Base-by-base conservation (phyloP, 2,888 invertebrate genomes). In the Alsophila aescularia region DNA sequence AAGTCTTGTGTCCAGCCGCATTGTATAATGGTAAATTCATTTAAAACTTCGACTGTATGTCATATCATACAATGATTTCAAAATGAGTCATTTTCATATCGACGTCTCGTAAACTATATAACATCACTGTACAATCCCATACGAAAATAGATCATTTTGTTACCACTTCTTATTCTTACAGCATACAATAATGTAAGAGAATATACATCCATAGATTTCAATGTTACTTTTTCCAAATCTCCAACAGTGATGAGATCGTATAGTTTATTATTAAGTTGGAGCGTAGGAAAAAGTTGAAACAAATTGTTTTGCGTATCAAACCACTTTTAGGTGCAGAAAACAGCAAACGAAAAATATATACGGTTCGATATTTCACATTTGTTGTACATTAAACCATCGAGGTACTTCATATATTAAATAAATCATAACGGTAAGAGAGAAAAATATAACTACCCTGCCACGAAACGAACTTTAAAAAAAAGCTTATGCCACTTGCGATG, bases 211-310 rank as follows among this genome's bases (percentile, higher is more conserved):
- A 66, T 69, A 64, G 69, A 72, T 52, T 51, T 47, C 50, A 66
- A n/a, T 62, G 8, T 37, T 9, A 67, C 72, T 70, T 75, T 60
- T 67, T 72, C 67, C 54, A 62, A 70, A 64, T 51, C 72, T 69
- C 67, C 74, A 67, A 67, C 61, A 44, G 13, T 66, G 56, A 69
- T 83, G 83, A 83, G 83, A 83, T 83, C 83, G 80, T 76, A 69
- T 60, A 57, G 61, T 70, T 76, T 60, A 51, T 49, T 51, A 39
- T 35, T 21, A n/a, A 24, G 40, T 45, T 21, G 44, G 55, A 58
- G 21, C 24, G 45, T 40, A 21, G 49, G 58, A 54, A 56, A 52
- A 47, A 36, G 37, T 50, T 45, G 41, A 50, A 52, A 52, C 40
- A 15, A 31, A 12, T 10, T 40, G 39, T 27, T 12, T 54, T 14